These are phyloP conservation scores for Mamestra brassicae DNA, from an alignment of 2,888 invertebrate genomes.

Conservation along the genomic window DNA sequence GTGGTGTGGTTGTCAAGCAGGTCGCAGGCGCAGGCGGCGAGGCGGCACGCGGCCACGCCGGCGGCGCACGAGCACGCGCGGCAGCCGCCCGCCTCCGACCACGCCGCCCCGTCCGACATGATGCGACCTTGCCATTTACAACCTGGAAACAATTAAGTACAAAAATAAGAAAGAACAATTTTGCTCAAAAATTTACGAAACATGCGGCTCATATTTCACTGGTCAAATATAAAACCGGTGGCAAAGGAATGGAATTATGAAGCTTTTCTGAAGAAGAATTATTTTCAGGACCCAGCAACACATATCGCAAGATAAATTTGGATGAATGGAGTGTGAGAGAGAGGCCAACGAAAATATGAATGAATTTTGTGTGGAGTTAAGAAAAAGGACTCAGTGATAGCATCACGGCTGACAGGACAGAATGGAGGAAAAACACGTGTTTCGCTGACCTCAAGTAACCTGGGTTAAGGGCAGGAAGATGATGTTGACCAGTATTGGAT, in stretches of 20 bases:
- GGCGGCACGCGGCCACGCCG: conserved; percentile 93
- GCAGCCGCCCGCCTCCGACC: conserved; percentile 88
- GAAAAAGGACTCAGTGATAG: no score
- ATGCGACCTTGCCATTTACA: conserved; percentile 94
- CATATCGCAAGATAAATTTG: no score
- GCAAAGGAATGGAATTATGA: background rate
- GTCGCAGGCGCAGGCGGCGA: conserved; percentile 93
- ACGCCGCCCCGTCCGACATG: conserved; percentile 91
- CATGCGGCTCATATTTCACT: background rate
- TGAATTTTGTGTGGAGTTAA: no score
- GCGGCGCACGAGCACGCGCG: conserved; percentile 86
- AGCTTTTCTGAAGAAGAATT: background rate
- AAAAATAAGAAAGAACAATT: background rate
- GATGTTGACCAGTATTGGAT: no score
- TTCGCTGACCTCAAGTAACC: no score
- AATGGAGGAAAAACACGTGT: no score
- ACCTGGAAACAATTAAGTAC: conserved; percentile 82
- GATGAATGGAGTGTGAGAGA: no score
- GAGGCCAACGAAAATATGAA: no score
- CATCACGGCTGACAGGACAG: no score
- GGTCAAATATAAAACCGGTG: background rate
- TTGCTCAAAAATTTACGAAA: background rate
- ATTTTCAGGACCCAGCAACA: background rate
- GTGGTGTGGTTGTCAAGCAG: conserved; percentile 75
- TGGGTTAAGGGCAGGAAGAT: no score